Percentiles rank a stretch among this genome's conserved stretches.
These are phyloP conservation scores for Sebastes iracundus DNA, from an alignment of 2,797 vertebrate genomes.

Conservation along the genomic window DNA sequence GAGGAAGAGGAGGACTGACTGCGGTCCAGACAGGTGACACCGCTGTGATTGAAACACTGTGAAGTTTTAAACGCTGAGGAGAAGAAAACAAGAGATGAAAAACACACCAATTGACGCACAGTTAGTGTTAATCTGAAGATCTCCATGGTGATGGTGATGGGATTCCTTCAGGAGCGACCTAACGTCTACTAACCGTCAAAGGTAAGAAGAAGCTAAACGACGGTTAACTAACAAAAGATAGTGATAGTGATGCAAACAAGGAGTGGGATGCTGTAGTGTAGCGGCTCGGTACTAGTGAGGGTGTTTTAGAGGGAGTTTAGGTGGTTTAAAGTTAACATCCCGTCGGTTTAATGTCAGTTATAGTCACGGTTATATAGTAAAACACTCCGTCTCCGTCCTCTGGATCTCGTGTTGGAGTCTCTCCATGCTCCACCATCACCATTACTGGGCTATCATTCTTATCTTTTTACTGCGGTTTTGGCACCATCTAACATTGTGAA, in stretches of 20 bases:
- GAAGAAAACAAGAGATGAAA: background rate
- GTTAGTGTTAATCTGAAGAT: conserved; percentile 3
- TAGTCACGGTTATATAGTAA: background rate
- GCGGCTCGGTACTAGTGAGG: background rate
- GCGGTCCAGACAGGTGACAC: conserved; percentile 66
- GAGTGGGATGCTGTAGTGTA: background rate
- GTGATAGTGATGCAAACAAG: background rate
- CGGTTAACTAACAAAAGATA: conserved; percentile 27
- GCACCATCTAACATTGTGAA: conserved; percentile 47
- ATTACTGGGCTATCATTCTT: background rate
- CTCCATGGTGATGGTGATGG: conserved; percentile 39
- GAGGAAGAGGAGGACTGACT: conserved; percentile 26
- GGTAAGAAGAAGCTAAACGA: conserved; percentile 60
- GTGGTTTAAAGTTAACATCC: conserved; percentile 54
- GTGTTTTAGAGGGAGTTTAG: conserved; percentile 18
- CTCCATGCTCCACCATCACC: background rate
- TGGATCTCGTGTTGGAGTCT: background rate
- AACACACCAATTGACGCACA: background rate
- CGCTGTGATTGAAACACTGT: conserved; percentile 58
- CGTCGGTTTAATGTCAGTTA: conserved; percentile 15
- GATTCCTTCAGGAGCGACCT: conserved; percentile 61
- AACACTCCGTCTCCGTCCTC: conserved; percentile 24
- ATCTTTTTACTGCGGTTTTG: conserved; percentile 8
- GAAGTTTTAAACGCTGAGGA: conserved; percentile 25
- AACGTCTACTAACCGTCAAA: conserved; percentile 35